A percentile compares a stretch with the other conserved stretches of the same genome.
These are phyloP conservation scores for Hippocampus zosterae DNA, from an alignment of 2,113 vertebrate genomes.

Conservation along the genomic window DNA sequence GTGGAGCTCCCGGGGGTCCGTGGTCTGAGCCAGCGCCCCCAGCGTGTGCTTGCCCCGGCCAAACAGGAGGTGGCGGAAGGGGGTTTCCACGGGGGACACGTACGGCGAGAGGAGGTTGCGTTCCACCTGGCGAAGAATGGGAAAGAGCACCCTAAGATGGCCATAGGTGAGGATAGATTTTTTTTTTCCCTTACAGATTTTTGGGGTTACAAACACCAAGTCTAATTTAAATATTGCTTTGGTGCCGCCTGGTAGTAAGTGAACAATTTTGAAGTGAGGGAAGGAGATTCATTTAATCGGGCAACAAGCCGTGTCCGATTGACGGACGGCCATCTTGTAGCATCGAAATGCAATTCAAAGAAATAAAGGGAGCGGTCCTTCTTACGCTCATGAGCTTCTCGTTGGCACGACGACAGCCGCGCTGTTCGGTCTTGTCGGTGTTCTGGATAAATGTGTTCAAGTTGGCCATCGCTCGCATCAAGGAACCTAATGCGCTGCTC, in stretches of 20 bases:
- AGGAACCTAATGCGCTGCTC: conserved; percentile 75
- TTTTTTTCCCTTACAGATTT: too few relatives aligned
- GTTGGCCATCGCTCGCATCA: conserved; percentile 61
- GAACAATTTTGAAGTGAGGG: too few relatives aligned
- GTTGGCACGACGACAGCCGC: conserved; percentile 79
- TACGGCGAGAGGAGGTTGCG: conserved; percentile 85
- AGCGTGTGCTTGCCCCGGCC: conserved; percentile 83
- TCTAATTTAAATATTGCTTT: too few relatives aligned
- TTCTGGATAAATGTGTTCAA: conserved; percentile 58
- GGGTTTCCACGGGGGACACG: conserved; percentile 74
- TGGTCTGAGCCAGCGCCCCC: conserved; percentile 64
- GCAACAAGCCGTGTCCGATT: too few relatives aligned
- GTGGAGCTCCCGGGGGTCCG: conserved; percentile 66
- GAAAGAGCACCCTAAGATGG: too few relatives aligned
- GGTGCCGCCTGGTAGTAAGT: too few relatives aligned
- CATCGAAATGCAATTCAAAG: too few relatives aligned
- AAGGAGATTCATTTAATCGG: too few relatives aligned
- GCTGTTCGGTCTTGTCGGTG: conserved; percentile 67
- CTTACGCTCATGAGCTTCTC: conserved; percentile 86
- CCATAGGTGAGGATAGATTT: too few relatives aligned
- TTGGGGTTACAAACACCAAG: too few relatives aligned
- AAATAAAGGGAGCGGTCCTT: too few relatives aligned
- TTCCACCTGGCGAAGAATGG: conserved; percentile 75
- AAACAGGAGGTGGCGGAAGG: conserved; percentile 87
- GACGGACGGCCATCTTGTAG: too few relatives aligned